Base-by-base conservation (phyloP, 2,888 invertebrate genomes). In the Icerya purchasi region DNA sequence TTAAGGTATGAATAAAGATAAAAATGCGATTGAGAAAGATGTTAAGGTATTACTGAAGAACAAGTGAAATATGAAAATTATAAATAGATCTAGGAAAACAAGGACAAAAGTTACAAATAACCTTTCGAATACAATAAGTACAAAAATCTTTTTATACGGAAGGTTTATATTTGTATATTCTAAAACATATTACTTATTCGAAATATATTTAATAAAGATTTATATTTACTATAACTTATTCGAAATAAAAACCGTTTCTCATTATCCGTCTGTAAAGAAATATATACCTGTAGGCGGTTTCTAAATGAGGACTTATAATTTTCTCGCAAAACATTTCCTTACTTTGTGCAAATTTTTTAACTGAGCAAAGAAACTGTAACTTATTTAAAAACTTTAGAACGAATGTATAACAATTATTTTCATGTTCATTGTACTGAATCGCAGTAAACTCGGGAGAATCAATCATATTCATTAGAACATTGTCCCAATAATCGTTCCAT, bases 401-500 rank as follows among this genome's bases (percentile, higher is more conserved):
- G 56, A 61, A 61, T 10, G 36, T 36, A 36, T 36, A 36, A 36
- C 36, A 36, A 36, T 36, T 36, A 14, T 36, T 5, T 36, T 36
- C 36, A 36, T 36, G 36, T 36, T 36, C 36, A 36, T 36, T 36
- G 14, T 36, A 36, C 14, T 36, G 5, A 8, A 8, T 14, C 8
- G 14, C 36, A 14, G 36, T 36, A 14, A 36, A 36, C 14, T 36
- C 36, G 14, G 36, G 8, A 8, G 36, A 36, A 5, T 36, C 14
- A 14, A 36, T 36, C 14, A 36, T 8, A 36, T 14, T 36, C 14
- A 36, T 8, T 14, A 36, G 36, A 36, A 36, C 36, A 36, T 5
- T 36, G 72, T 84, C 77, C 83, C 86, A 86, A 67, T 80, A 80
- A 68, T 83, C 81, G 51, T 76, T 74, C 73, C 84, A 77, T 57